A percentile compares a stretch with the other conserved stretches of the same genome.
These are phyloP conservation scores for Nymphalis io DNA, from an alignment of 1,140 invertebrate species.

Conservation along the genomic window DNA sequence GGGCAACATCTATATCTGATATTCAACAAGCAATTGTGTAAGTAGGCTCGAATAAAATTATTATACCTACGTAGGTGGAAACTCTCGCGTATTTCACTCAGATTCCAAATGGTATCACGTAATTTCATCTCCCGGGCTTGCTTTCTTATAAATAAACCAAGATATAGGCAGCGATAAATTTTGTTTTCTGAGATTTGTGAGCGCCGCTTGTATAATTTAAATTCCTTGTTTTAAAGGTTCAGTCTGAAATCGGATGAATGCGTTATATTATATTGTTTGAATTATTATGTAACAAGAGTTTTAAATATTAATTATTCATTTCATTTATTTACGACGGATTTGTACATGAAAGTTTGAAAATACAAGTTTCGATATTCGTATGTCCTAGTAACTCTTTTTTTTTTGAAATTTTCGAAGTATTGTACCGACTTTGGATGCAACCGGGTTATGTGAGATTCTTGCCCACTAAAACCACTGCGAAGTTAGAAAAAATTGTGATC, in stretches of 20 bases:
- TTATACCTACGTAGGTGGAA: conserved; percentile 43
- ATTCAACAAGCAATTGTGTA: conserved; percentile 44
- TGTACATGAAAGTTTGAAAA: too few relatives aligned
- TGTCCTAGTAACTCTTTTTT: too few relatives aligned
- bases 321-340: too few relatives aligned
- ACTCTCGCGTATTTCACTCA: conserved; percentile 67
- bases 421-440: too few relatives aligned
- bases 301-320: not conserved
- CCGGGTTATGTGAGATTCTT: too few relatives aligned
- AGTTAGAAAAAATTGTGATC: too few relatives aligned
- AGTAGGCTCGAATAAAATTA: conserved; percentile 54
- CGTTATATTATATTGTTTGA: not conserved
- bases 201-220: conserved; percentile 67
- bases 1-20: conserved; percentile 20
- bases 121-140: conserved; percentile 72
- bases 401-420: too few relatives aligned
- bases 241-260: conserved; percentile 15
- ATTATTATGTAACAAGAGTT: not conserved
- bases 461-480: too few relatives aligned
- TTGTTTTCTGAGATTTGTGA: conserved; percentile 65
- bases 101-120: conserved; percentile 77
- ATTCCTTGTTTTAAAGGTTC: conserved; percentile 63
- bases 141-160: conserved; percentile 80
- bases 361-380: too few relatives aligned
- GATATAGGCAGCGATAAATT: conserved; percentile 77